Conservation (phyloP, 2,888 invertebrate genomes). For the Erebia palarica region DNA sequence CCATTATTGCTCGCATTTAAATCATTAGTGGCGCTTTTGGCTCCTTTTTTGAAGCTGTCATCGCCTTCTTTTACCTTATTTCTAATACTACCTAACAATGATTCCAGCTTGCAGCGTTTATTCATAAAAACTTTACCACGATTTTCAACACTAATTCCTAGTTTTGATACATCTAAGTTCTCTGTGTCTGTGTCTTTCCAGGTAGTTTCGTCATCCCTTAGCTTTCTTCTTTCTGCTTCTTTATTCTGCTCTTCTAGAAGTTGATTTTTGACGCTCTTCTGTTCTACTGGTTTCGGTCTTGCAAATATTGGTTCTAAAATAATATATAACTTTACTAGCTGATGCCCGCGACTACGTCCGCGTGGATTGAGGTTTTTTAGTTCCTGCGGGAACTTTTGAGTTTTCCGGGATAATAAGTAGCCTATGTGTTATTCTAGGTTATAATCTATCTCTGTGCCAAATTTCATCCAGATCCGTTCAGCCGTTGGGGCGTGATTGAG, state of each 20-base stretch:
- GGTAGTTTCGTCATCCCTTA: slow-evolving; percentile 7
- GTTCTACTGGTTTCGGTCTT: slow-evolving; percentile 27
- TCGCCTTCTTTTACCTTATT: slow-evolving; percentile 41
- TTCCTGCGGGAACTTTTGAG: no score
- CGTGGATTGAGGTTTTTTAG: no score
- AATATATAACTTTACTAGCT: not conserved
- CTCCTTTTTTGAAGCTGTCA: slow-evolving; percentile 11
- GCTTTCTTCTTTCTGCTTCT: slow-evolving; percentile 20
- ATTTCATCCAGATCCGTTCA: no score
- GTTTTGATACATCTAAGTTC: slow-evolving; percentile 6
- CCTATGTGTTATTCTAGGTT: no score
- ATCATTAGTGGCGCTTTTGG: slow-evolving; percentile 22
- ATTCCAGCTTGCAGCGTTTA: slow-evolving; percentile 63
- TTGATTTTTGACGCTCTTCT: slow-evolving; percentile 28
- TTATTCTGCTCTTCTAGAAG: slow-evolving; percentile 24
- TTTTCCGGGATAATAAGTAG: no score
- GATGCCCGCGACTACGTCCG: no score
- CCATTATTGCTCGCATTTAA: slow-evolving; percentile 1
- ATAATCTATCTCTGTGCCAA: no score
- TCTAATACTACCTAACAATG: slow-evolving; percentile 54
- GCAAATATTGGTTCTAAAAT: slow-evolving; percentile 52
- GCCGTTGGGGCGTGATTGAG: no score
- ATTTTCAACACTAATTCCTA: slow-evolving; percentile 33
- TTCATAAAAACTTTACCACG: slow-evolving; percentile 51
- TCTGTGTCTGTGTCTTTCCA: not conserved